These are phyloP conservation scores for Calameuta pallipes DNA, from an alignment of 2,888 invertebrate species.

Conservation along the genomic window DNA sequence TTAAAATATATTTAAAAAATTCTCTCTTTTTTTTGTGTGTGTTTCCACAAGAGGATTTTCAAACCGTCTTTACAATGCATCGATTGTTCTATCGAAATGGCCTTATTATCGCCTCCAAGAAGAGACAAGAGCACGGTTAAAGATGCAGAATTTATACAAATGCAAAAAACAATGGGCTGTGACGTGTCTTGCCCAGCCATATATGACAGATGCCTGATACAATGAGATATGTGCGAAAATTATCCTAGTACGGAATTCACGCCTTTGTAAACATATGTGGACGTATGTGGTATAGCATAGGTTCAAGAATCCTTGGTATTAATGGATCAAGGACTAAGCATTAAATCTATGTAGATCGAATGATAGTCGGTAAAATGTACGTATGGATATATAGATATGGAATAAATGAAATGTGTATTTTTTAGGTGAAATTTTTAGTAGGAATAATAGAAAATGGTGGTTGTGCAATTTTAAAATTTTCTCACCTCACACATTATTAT, in stretches of 20 bases:
- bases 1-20: background rate
- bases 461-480: background rate
- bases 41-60: background rate
- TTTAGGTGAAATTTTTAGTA: background rate
- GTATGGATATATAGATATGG: background rate
- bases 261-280: background rate
- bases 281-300: background rate
- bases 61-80: background rate
- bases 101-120: background rate
- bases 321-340: background rate
- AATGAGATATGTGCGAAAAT: background rate
- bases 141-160: background rate
- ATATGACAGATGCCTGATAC: background rate
- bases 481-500: background rate
- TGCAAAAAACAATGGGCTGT: background rate
- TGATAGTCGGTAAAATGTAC: background rate
- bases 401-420: background rate
- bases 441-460: background rate
- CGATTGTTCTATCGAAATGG: background rate
- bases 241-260: background rate
- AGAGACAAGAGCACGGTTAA: background rate
- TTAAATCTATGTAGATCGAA: background rate
- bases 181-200: background rate
- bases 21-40: background rate
- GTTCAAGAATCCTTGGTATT: background rate